Base-by-base conservation (phyloP, 2,888 invertebrate genomes). In the Drosophila mercatorum region DNA sequence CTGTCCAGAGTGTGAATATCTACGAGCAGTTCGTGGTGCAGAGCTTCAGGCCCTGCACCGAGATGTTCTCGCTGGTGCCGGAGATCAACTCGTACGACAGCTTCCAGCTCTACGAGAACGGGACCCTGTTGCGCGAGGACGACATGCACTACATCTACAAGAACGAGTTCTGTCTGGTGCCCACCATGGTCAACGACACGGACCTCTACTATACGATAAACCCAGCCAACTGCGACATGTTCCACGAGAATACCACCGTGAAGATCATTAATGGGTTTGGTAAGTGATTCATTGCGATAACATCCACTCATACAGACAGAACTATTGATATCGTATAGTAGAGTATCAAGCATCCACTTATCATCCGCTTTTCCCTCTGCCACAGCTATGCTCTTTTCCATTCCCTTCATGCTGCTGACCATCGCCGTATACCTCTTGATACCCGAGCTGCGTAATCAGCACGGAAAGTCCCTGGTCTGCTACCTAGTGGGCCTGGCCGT, bases 401-500 rank as follows among this genome's bases (percentile, higher is more conserved):
- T 96, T 67, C 96, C 96, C 3, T 96, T 96, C 80, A 94, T 97
- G 46, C 86, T 96, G 57, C 93, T 95, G 0, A 96, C 97, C 3
- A 95, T 96, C 77, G 81, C 96, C 47, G 95, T 96, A 0, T 96
- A 97, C 91, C 95, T 95, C 5, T 92, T 95, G 53, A 94, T 96
- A 62, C 95, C 96, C 0, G 96, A 96, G 74, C 92, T 96, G 43
- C 93, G 95, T 53, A 97, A 96, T 91, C 93, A 96, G 17, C 96
- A 96, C 83, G 96, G 96, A n/a, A 95, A 95, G 93, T 95, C 96
- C 0, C 92, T 96, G 69, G 96, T 96, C 94, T 95, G 95, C 67
- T 96, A 97, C 91, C 95, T 96, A 41, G 92, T 94, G 2, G 95
- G 95, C 0, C 93, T 97, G 17, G 93, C 95, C 70, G 90, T 95